Percentiles rank a stretch among this genome's conserved stretches.
phyloP scores from a whole-genome alignment of 2,113 vertebrate species.

The Etheostoma spectabile region DNA sequence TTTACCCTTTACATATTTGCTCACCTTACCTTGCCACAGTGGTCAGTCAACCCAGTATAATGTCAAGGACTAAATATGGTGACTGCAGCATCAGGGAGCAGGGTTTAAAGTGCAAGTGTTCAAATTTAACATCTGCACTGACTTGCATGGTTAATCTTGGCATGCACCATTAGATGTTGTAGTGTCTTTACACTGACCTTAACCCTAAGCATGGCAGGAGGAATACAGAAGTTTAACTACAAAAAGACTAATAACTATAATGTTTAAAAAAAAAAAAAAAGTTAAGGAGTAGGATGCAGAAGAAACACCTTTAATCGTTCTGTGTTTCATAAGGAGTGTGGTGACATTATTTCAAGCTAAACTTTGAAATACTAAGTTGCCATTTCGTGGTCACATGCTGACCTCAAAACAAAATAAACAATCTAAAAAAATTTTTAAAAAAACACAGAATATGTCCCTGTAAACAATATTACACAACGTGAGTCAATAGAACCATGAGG shows the following conservation, averaged over 20 bases:
- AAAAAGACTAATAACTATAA: neutral
- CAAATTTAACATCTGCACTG: neutral
- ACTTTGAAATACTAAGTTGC: neutral
- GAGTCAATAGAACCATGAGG: neutral
- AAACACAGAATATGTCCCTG: neutral
- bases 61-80: neutral
- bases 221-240: too few relatives aligned
- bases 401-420: neutral
- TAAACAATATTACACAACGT: neutral
- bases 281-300: neutral
- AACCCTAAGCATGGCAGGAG: neutral
- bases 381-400: conserved; percentile 4
- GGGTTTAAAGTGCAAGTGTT: conserved; percentile 6
- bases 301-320: neutral
- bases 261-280: neutral
- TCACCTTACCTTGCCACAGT: conserved; percentile 36
- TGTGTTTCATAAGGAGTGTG: neutral
- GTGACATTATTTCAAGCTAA: neutral
- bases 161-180: neutral
- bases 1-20: conserved; percentile 50
- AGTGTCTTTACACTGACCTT: neutral
- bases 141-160: neutral
- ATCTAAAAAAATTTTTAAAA: neutral
- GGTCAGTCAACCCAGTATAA: conserved; percentile 62
- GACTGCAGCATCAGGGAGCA: conserved; percentile 1